Conservation (phyloP, 64 coral and sea anemone genomes). For the Montipora efflorescens region DNA sequence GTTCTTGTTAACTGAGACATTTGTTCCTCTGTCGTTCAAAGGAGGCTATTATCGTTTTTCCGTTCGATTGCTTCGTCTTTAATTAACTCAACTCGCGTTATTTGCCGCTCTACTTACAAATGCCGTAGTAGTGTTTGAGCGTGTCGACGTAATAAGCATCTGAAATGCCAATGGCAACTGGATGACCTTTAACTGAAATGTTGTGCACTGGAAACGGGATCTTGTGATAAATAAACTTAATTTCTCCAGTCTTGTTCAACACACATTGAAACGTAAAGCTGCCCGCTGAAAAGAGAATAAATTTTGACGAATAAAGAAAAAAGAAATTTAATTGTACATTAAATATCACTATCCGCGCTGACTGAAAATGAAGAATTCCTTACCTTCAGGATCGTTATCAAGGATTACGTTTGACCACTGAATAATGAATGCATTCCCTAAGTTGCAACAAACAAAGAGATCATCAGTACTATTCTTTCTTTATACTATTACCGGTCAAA, state of each 20-base stretch:
- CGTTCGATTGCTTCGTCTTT: no score
- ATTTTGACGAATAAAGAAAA: not conserved
- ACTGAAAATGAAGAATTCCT: not conserved
- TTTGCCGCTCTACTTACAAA: conserved; percentile 5
- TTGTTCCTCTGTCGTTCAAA: no score
- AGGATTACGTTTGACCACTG: conserved; percentile 33
- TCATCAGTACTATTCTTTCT: no score
- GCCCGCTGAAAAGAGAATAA: not conserved
- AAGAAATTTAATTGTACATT: no score
- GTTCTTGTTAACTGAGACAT: no score
- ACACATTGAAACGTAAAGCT: conserved; percentile 42
- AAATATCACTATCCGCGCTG: no score
- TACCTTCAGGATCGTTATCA: conserved; percentile 19
- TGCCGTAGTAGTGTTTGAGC: conserved; percentile 41
- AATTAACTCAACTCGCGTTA: accelerated
- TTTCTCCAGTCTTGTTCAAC: conserved; percentile 27
- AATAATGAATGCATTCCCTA: conserved; percentile 11
- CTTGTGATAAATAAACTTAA: conserved; percentile 34
- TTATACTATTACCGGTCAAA: no score
- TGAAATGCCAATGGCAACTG: conserved; percentile 29
- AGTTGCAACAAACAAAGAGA: not conserved
- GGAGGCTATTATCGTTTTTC: no score
- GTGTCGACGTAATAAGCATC: conserved; percentile 49
- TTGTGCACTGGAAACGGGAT: conserved; percentile 28
- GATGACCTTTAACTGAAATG: not conserved